phyloP scores from a whole-genome alignment of 2,797 vertebrate genomes.

The Adelosebastes latens region DNA sequence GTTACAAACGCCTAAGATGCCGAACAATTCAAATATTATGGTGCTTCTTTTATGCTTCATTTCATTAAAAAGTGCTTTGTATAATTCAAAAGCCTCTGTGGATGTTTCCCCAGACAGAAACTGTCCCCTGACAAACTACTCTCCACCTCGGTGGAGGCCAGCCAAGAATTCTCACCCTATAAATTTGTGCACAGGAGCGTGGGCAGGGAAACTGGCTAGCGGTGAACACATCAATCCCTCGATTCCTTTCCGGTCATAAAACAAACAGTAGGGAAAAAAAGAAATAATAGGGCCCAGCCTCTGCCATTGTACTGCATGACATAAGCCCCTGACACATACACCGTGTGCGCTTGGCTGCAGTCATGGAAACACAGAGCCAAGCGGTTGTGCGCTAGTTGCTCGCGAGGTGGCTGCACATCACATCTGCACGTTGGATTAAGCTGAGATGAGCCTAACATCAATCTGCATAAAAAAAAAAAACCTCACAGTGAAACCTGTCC shows the following conservation, averaged over 20 bases:
- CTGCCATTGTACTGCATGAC: slow-evolving; percentile 30
- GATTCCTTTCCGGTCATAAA: slow-evolving; percentile 56
- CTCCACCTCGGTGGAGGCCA: slow-evolving; percentile 38
- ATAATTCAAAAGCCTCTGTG: slow-evolving; percentile 49
- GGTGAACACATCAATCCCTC: slow-evolving; percentile 55
- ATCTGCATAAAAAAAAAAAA: slow-evolving; percentile 47
- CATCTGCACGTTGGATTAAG: slow-evolving; percentile 62
- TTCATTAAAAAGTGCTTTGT: slow-evolving; percentile 65
- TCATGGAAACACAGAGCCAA: slow-evolving; percentile 49
- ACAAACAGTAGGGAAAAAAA: slow-evolving; percentile 52
- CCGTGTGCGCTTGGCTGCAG: slow-evolving; percentile 30
- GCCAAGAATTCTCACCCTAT: slow-evolving; percentile 49
- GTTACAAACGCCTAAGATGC: slow-evolving; percentile 59
- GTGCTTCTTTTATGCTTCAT: slow-evolving; percentile 54
- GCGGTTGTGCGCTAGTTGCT: slow-evolving; percentile 24
- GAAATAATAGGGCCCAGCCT: slow-evolving; percentile 51
- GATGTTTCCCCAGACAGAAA: slow-evolving; percentile 60
- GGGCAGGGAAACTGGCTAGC: slow-evolving; percentile 35
- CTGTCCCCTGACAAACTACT: slow-evolving; percentile 51
- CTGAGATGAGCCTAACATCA: slow-evolving; percentile 56
- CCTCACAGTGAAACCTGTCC: slow-evolving; percentile 25
- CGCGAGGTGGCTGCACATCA: slow-evolving; percentile 47
- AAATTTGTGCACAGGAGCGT: slow-evolving; percentile 51
- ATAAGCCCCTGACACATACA: slow-evolving; percentile 40
- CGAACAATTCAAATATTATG: slow-evolving; percentile 63